Base-by-base conservation (phyloP, 2,797 vertebrate species). In the Anabacerthia variegaticeps region DNA sequence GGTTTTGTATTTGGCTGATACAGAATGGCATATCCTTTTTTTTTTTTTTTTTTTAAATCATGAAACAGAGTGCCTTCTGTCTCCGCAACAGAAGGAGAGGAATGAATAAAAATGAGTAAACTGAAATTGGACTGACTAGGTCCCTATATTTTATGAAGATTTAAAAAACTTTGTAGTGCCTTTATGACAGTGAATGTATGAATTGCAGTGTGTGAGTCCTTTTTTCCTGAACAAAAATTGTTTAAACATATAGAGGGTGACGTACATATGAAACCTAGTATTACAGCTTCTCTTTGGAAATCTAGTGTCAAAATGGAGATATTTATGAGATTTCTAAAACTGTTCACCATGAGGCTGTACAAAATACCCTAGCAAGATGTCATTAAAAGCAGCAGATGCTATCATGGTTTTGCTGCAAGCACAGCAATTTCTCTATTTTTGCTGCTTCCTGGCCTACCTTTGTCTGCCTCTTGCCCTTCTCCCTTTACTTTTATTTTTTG, bases 321-420 rank as follows among this genome's bases (percentile, higher is more conserved):
- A 74, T 63, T 91, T 77, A 69, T 73, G 85, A 86, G 6, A 17
- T 73, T 88, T 91, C 73, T 95, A 72, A 95, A 88, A 84, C 43
- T 14, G 11, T 88, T 90, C 52, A 36, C 39, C 48, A 21, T 0
- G 6, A 88, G 73, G 39, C 84, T 74, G 20, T 87, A 92, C 63
- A 81, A 95, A 86, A 92, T 79, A 62, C 14, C 30, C 63, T 73
- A 61, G 48, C 74, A 90, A 79, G 71, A 89, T 63, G 49, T 82
- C 83, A 79, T 88, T 94, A 88, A 78, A 86, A 76, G n/a, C 85
- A 78, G 85, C 85, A 84, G 93, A 95, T 95, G 79, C 85, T 75
- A 8, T 88, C 62, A 39, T 10, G 43, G 1, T 90, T 89, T 88
- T 89, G 48, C 73, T 78, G 52, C 80, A 81, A 95, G 77, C 69